These are phyloP conservation scores for Cecidostiba fungosa DNA, from an alignment of 2,888 invertebrate genomes.

Conservation along the genomic window DNA sequence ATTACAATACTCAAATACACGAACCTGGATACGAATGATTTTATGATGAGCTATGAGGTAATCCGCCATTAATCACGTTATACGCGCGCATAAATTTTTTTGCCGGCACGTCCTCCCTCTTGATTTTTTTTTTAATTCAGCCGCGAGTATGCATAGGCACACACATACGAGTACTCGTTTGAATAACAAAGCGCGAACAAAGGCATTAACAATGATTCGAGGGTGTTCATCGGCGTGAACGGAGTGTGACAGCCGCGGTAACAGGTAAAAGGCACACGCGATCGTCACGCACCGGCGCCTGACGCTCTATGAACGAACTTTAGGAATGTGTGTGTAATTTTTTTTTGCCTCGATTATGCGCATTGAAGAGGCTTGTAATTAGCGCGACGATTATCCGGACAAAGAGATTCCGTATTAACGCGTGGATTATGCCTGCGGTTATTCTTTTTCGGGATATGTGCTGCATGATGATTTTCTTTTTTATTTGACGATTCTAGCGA, in stretches of 20 bases:
- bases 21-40: slow-evolving; percentile 31
- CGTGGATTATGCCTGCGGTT: background rate
- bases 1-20: slow-evolving; percentile 19
- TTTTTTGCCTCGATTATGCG: slow-evolving; percentile 29
- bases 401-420: slow-evolving; percentile 18
- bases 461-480: background rate
- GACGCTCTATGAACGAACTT: background rate
- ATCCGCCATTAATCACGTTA: slow-evolving; percentile 21
- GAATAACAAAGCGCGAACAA: slow-evolving; percentile 62
- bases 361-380: slow-evolving; percentile 30
- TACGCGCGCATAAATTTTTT: background rate
- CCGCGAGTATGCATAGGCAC: slow-evolving; percentile 17
- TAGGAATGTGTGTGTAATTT: slow-evolving; percentile 21
- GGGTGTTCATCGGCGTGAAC: slow-evolving; percentile 58
- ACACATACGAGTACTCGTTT: slow-evolving; percentile 39
- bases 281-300: slow-evolving; percentile 59
- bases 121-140: slow-evolving; percentile 53
- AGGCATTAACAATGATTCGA: slow-evolving; percentile 62
- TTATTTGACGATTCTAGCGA: slow-evolving; percentile 82
- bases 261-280: slow-evolving; percentile 60
- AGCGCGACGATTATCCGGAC: slow-evolving; percentile 21
- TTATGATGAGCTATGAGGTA: slow-evolving; percentile 41
- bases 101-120: background rate
- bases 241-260: slow-evolving; percentile 52
- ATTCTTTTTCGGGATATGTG: background rate